Evolutionary conservation across 1,140 invertebrate genomes (phyloP), one percentile per base, ranked within the genome.

Genomic region (Anastrepha ludens): DNA sequence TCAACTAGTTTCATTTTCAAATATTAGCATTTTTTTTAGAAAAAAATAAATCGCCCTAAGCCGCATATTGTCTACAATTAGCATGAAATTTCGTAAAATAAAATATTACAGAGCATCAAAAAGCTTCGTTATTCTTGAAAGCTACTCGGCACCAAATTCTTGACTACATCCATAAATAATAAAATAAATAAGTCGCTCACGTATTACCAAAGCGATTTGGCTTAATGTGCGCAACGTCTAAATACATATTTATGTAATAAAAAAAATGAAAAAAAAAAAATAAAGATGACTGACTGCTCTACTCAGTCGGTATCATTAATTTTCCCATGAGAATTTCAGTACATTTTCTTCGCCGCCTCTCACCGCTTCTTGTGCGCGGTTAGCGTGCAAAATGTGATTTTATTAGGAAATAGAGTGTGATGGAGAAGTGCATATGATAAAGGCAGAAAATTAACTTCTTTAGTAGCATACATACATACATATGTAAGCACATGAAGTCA

Each of bases 311-410:
- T 8, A 41, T 20, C 9, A 20, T 7, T 39, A 65, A 74, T 74
- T 74, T 74, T 74, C 67, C 41, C 67, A 74, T 47, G 44, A 6
- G 67, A 74, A 74, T 74, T 47, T 11, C 11, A 74, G 41, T 74
- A 44, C 1, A n/a, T 15, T 74, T 74, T 47, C 5, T n/a, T n/a
- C 15, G 6, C 41, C 8, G 15, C 41, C 44, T 39, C 60, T 13
- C 60, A 13, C 8, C 60, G 11, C 60, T 13, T 3, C 41, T 47
- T 13, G 39, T 8, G 67, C 7, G 29, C 2, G 41, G 4, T 85
- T 29, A 41, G 81, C 50, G 81, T 85, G 47, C 81, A 55, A 58
- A 85, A 85, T 85, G 50, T 20, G 47, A 59, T 58, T 59, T 44
- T 55, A 81, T 3, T 9, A 81, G 5, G 44, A 41, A 47, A 55